Conservation (phyloP, 2,888 invertebrate species). For the Trichogramma dendrolimi region DNA sequence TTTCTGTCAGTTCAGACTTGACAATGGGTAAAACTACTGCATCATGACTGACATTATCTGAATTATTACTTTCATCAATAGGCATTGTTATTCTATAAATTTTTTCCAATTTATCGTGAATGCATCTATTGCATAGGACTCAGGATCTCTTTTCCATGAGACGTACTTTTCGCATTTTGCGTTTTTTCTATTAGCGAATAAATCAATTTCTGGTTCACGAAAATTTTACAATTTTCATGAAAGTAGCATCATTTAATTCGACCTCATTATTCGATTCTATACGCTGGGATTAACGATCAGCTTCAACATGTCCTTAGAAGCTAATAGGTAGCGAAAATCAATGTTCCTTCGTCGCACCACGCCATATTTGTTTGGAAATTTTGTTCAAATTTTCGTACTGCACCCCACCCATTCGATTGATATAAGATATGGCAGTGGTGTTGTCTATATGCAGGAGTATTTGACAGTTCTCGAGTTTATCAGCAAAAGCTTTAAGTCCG, state of each 20-base stretch:
- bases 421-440: too few species aligned
- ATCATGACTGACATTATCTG: too few species aligned
- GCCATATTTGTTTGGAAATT: conserved; percentile 28
- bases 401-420: conserved; percentile 31
- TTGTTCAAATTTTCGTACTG: conserved; percentile 24
- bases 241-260: conserved; percentile 17
- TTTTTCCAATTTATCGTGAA: conserved; percentile 22
- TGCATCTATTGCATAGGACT: conserved; percentile 20
- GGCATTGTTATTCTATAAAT: too few species aligned
- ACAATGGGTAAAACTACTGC: too few species aligned
- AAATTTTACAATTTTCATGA: conserved; percentile 7
- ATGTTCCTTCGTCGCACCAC: conserved; percentile 30
- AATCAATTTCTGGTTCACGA: conserved; percentile 20
- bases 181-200: conserved; percentile 27
- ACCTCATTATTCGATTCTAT: conserved; percentile 27
- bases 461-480: conserved; percentile 18
- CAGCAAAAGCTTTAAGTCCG: conserved; percentile 3
- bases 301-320: conserved; percentile 29
- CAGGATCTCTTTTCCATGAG: conserved; percentile 17
- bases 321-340: conserved; percentile 31
- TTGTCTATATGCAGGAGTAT: conserved; percentile 31
- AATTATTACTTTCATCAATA: too few species aligned
- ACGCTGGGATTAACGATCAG: conserved; percentile 33
- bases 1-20: too few species aligned
- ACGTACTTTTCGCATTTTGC: conserved; percentile 19